phyloP scores from a whole-genome alignment of 2,888 invertebrate genomes.

The Oligia fasciuncula region DNA sequence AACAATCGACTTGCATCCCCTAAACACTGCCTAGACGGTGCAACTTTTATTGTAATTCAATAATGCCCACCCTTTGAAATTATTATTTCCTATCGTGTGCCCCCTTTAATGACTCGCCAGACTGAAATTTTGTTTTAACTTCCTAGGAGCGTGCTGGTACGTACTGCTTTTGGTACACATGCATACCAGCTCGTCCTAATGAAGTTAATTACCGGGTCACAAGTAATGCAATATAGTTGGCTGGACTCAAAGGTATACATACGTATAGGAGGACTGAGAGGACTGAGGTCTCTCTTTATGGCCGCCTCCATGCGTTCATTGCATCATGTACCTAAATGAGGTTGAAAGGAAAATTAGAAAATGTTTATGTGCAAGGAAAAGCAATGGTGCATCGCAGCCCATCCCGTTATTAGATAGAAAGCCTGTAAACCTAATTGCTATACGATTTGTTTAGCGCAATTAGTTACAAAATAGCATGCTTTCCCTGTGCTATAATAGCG shows the following conservation, averaged over 20 bases:
- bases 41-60: background rate
- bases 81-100: no score
- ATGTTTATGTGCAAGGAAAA: slow-evolving; percentile 31
- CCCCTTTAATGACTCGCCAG: no score
- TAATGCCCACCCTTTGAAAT: background rate
- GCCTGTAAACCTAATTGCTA: slow-evolving; percentile 59
- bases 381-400: slow-evolving; percentile 25
- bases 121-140: no score
- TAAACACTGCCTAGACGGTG: background rate
- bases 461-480: slow-evolving; percentile 66
- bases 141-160: no score
- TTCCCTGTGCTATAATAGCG: slow-evolving; percentile 50
- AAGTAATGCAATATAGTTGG: no score
- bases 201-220: no score
- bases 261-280: no score
- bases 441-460: slow-evolving; percentile 67
- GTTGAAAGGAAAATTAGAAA: slow-evolving; percentile 20
- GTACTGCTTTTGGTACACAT: no score
- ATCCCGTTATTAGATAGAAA: slow-evolving; percentile 65
- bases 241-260: no score
- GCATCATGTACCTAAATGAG: background rate
- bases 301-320: background rate
- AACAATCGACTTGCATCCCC: background rate
- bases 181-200: no score
- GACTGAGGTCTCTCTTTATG: background rate